Evolutionary conservation across 2,888 invertebrate genomes (phyloP), one percentile per base, ranked within the genome.

Genomic region (Leptarthrus brevirostris): DNA sequence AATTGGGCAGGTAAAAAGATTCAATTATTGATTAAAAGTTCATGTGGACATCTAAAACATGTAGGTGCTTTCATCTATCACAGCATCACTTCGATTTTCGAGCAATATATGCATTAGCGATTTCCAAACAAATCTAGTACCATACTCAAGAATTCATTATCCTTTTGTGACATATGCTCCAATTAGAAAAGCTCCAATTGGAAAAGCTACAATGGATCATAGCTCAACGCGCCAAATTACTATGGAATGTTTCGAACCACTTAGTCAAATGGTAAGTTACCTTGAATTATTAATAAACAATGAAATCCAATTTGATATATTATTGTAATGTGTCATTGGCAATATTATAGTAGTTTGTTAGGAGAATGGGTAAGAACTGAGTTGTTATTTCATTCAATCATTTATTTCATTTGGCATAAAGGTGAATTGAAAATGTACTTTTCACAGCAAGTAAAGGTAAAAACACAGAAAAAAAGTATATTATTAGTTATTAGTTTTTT

Each of bases 61-160:
- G n/a, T 64, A 80, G 79, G 90, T 92, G 1, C 88, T 91, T 6
- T 91, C 92, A 0, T 87, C 89, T 26, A 88, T 91, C 79, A 92
- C 92, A 4, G 89, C 92, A 5, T 90, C 92, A 0, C 85, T 92
- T 78, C 87, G 93, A 75, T 92, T 92, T 78, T 88, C 90, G 79
- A 81, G 89, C 20, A 91, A 90, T 79, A 88, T 92, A 0, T 88
- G 88, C 79, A 84, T 95, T 56, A 88, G 89, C 6, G 94, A 95
- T 81, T 91, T 95, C 80, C 90, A 92, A 82, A 94, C 93, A 1
- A 93, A 93, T 81, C 83, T 94, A 73, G 91, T 95, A 34, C 95
- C 96, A 0, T 96, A 93, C 83, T 94, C 95, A 0, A 88, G 96
- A 80, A 93, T 96, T 73, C 95, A 96, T 81, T 96, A 93, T 82